Base-by-base conservation (phyloP, 1,140 invertebrate species). In the Drosophila willistoni region DNA sequence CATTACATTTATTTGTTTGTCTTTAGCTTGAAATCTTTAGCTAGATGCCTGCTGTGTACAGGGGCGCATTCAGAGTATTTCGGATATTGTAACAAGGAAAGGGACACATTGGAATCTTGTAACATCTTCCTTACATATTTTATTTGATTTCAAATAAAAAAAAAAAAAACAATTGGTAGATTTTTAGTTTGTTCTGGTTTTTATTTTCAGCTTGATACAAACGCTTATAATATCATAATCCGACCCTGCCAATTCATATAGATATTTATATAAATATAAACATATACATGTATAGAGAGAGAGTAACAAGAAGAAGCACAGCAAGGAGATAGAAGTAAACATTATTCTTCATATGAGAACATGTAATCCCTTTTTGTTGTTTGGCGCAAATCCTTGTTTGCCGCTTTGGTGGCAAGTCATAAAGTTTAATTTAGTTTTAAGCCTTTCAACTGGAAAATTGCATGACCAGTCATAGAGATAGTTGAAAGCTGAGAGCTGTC, bases 361-460 rank as follows among this genome's bases (percentile, higher is more conserved):
- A 65, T 89, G 85, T 89, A 89, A 89, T 89, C 85, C 44, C 84
- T 81, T 89, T 80, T 89, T 87, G 83, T 87, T 73, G 83, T 87
- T 51, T 87, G 68, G 64, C 76, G 80, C 83, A 86, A 86, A 86
- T 86, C 83, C 83, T 81, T 60, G 54, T 41, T 34, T 66, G 57
- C 19, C 47, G 64, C 61, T 56, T 41, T 54, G 68, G 64, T 82
- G 79, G 77, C 71, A 89, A 89, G 84, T 89, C 84, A 89, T 89
- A 89, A 89, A 89, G 80, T 89, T 89, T 89, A 89, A 89, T 89
- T 89, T 89, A 84, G 84, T 89, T 89, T 89, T 89, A 89, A 89
- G 85, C 84, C 86, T 89, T 89, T 89, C 73, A 89, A 89, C 84
- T 89, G 84, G 84, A 89, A 89, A 89, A 89, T 89, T 89, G 84